A percentile compares a stretch with the other conserved stretches of the same genome.
phyloP scores from a whole-genome alignment of 2,888 invertebrate species.

The Tridacna crocea region DNA sequence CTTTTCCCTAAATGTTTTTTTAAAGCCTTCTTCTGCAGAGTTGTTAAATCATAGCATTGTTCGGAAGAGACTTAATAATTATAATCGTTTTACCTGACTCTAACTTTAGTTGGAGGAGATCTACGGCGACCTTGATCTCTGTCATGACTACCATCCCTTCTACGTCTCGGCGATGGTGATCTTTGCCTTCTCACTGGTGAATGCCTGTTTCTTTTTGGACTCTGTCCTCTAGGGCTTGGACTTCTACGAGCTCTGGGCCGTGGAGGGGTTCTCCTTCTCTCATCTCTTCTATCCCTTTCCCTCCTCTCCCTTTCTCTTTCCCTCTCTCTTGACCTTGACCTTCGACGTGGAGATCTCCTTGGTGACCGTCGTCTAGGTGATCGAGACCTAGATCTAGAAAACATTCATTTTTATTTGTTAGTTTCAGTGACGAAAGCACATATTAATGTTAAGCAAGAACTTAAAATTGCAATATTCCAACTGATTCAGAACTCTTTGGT shows the following conservation, averaged over 20 bases:
- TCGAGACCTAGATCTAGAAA: constrained; percentile 56
- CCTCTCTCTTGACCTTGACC: constrained; percentile 60
- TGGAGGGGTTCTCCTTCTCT: constrained; percentile 59
- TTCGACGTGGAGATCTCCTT: constrained; percentile 27
- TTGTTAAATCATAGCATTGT: too few relatives aligned
- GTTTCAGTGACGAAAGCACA: too few relatives aligned
- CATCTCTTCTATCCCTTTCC: constrained; percentile 12
- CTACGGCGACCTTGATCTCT: constrained; percentile 20
- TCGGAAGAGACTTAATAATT: background rate
- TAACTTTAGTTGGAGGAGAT: constrained; percentile 8
- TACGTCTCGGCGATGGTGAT: constrained; percentile 50
- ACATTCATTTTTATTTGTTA: too few relatives aligned
- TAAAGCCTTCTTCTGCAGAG: too few relatives aligned
- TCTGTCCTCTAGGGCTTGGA: constrained; percentile 55
- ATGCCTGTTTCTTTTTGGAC: constrained; percentile 44
- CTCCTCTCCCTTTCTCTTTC: constrained; percentile 34
- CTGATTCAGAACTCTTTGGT: too few relatives aligned
- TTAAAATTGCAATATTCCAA: too few relatives aligned
- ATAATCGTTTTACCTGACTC: background rate
- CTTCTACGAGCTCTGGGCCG: constrained; percentile 46
- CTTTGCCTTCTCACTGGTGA: constrained; percentile 48
- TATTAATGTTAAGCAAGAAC: too few relatives aligned
- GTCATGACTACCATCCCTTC: constrained; percentile 26
- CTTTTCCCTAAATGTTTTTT: too few relatives aligned
- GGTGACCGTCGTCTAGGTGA: constrained; percentile 65